Percentiles rank a stretch among this genome's conserved stretches.
phyloP scores from a whole-genome alignment of 2,797 vertebrate genomes.

The Florisuga fusca region DNA sequence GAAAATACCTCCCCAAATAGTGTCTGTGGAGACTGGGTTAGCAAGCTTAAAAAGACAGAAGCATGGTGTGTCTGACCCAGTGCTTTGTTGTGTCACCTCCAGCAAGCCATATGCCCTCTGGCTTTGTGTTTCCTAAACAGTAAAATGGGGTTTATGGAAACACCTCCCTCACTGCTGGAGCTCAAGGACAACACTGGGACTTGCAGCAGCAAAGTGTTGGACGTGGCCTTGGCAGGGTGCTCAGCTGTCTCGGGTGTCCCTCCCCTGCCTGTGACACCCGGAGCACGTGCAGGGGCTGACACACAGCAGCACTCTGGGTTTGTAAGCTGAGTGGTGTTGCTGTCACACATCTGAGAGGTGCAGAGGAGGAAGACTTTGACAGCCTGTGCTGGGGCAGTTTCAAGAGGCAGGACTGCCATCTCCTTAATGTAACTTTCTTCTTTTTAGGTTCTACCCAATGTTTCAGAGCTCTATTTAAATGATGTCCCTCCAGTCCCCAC shows the following conservation, averaged over 20 bases:
- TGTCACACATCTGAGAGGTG: not conserved
- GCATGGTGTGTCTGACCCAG: rapidly evolving
- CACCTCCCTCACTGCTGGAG: not conserved
- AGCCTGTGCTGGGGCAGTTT: rapidly evolving
- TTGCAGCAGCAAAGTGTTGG: not conserved
- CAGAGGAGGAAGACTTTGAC: not conserved
- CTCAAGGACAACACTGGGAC: not conserved
- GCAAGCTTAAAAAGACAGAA: not conserved
- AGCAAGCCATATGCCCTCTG: not conserved
- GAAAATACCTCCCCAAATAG: not conserved
- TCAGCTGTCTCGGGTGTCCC: not conserved
- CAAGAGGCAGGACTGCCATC: rapidly evolving
- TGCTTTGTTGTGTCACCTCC: not conserved
- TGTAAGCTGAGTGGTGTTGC: rapidly evolving
- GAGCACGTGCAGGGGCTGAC: not conserved
- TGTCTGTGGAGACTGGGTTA: not conserved
- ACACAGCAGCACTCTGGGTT: no score
- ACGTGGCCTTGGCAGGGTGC: not conserved
- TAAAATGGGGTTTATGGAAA: not conserved
- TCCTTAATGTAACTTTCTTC: not conserved
- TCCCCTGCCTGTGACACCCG: not conserved
- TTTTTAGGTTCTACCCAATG: slow-evolving; percentile 87
- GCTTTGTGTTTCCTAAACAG: not conserved
- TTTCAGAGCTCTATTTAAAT: slow-evolving; percentile 84
- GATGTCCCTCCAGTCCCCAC: slow-evolving; percentile 92